A percentile compares a stretch with the other conserved stretches of the same genome.
These are phyloP conservation scores for Mus caroli DNA, from an alignment of 2,797 vertebrate species.

Conservation along the genomic window DNA sequence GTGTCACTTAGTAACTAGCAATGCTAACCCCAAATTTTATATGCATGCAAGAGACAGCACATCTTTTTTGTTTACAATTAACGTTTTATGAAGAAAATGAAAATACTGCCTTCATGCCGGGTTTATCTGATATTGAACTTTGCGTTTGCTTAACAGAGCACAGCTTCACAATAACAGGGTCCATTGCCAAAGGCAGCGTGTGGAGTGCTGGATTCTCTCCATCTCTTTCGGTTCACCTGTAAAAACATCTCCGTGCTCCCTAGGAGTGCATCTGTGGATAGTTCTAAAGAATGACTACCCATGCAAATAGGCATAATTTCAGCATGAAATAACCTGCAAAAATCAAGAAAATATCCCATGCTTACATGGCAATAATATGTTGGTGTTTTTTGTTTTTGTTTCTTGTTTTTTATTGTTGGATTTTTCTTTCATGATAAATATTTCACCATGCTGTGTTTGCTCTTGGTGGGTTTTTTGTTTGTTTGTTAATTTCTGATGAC, in stretches of 20 bases:
- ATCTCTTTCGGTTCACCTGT: conserved; percentile 94
- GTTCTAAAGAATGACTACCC: conserved; percentile 92
- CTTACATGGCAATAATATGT: conserved; percentile 83
- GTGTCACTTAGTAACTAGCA: conserved; percentile 87
- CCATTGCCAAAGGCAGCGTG: conserved; percentile 92
- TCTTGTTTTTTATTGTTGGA: conserved; percentile 43
- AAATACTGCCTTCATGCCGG: conserved; percentile 86
- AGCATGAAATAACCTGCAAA: conserved; percentile 90
- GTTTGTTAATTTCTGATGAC: conserved; percentile 51
- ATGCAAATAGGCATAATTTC: conserved; percentile 92
- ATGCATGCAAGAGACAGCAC: conserved; percentile 74
- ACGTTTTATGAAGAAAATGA: conserved; percentile 85
- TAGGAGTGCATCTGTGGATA: conserved; percentile 93
- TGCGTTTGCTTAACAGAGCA: conserved; percentile 91
- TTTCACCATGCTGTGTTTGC: conserved; percentile 78
- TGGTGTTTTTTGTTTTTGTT: conserved; percentile 56
- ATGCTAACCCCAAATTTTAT: conserved; percentile 83
- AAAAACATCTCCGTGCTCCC: conserved; percentile 93
- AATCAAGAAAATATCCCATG: conserved; percentile 86
- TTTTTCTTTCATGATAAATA: conserved; percentile 48
- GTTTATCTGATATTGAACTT: conserved; percentile 92
- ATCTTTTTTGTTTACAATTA: conserved; percentile 87
- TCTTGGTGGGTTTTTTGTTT: background rate
- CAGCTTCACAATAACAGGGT: conserved; percentile 93
- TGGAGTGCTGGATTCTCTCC: conserved; percentile 91